phyloP scores from a whole-genome alignment of 2,888 invertebrate genomes.

The Tachystola acroxantha region DNA sequence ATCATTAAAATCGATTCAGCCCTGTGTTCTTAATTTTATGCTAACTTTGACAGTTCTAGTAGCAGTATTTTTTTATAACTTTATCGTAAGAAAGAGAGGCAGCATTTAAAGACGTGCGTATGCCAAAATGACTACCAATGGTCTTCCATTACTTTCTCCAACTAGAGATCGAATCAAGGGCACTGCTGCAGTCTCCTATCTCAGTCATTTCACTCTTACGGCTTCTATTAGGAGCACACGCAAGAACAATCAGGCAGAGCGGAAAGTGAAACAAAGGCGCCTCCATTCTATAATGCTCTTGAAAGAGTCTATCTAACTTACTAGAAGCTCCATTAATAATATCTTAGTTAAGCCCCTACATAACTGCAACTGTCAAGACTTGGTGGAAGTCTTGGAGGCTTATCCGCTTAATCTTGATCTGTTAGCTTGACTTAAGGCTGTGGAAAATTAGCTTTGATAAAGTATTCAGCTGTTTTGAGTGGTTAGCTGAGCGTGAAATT shows the following conservation, averaged over 20 bases:
- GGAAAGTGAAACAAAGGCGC: neutral
- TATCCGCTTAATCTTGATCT: slow-evolving; percentile 14
- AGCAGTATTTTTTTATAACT: no score
- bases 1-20: no score
- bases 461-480: neutral
- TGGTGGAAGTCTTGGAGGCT: slow-evolving; percentile 3
- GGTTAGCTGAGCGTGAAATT: no score
- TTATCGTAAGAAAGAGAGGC: no score
- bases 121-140: no score
- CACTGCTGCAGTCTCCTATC: neutral
- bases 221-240: no score
- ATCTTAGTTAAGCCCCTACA: slow-evolving; percentile 7
- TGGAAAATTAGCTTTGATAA: neutral
- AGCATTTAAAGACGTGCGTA: no score
- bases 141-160: neutral
- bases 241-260: no score
- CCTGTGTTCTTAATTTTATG: no score
- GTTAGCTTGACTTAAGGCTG: slow-evolving; percentile 4
- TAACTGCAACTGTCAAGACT: slow-evolving; percentile 9
- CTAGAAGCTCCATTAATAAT: slow-evolving; percentile 15
- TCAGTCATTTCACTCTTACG: no score
- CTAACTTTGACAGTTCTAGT: no score
- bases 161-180: neutral
- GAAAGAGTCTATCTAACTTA: slow-evolving; percentile 10
- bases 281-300: neutral